Base-by-base conservation (phyloP, 2,888 invertebrate species). In the Apamea crenata region DNA sequence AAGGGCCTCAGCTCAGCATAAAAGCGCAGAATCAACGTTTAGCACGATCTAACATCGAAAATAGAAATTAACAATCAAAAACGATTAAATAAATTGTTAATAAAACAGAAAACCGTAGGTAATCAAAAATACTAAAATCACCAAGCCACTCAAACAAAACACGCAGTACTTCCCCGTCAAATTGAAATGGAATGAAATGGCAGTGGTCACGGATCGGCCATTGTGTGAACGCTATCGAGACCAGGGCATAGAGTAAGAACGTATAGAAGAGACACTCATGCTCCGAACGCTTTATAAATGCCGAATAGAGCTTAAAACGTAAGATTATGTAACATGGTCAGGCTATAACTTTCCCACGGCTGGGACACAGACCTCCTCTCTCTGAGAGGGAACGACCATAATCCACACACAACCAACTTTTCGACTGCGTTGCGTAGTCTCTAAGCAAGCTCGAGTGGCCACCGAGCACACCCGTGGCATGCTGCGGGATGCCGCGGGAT, bases 121-220 rank as follows among this genome's bases (percentile, higher is more conserved):
- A 32, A 68, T 53, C 14, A 59, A 69, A 61, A 70, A 61, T 47
- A 66, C 56, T 25, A 40, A 85, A 69, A 73, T 68, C 63, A 65
- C 74, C 53, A 80, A 74, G 36, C 66, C 61, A 75, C 71, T 68
- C 61, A 67, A 75, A 71, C 82, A 85, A 63, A 72, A 63, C 50
- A 67, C 66, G 61, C 77, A 61, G 73, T 77, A 65, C 53, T 63
- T 77, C 25, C 8, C 56, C 66, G 63, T 73, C 69, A 61, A 79
- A 84, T 75, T 73, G 69, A 84, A 84, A 66, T 73, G 69, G n/a
- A 87, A 68, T 83, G 68, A 84, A 87, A 61, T 67, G 84, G 69
- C 29, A 44, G 69, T 75, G 87, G 87, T 50, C 25, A n/a, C 16
- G 47, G 66, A 79, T 84, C 56, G 75, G n/a, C 86, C 75, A 87